phyloP scores from a whole-genome alignment of 2,888 invertebrate species.

The Gymnoscelis rufifasciata region DNA sequence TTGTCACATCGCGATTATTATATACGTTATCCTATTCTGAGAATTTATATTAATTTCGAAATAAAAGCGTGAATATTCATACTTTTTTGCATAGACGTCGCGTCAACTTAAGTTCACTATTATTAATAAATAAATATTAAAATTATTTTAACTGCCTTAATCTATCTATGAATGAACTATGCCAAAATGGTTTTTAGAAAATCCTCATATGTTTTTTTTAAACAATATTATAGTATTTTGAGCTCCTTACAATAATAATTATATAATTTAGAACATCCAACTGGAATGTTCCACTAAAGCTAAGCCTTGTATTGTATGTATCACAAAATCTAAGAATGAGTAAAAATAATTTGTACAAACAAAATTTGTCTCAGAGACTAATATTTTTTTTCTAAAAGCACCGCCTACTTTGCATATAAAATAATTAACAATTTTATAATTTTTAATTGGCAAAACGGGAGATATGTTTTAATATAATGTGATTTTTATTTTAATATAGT shows the following conservation, averaged over 20 bases:
- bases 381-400: constrained; percentile 32
- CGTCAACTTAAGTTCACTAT: too few species aligned
- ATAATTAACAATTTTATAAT: constrained; percentile 45
- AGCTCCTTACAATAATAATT: neutral
- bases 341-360: constrained; percentile 5
- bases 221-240: too few species aligned
- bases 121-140: too few species aligned
- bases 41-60: neutral
- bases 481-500: constrained; percentile 18
- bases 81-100: too few species aligned
- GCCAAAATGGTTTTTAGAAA: too few species aligned
- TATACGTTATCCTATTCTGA: constrained; percentile 32
- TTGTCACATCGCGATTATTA: constrained; percentile 55
- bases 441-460: constrained; percentile 78
- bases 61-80: too few species aligned
- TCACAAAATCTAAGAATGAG: constrained; percentile 13
- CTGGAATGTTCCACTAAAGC: neutral
- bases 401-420: constrained; percentile 40
- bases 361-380: constrained; percentile 27
- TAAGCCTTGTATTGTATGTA: constrained; percentile 5
- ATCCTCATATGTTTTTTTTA: too few species aligned
- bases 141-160: too few species aligned
- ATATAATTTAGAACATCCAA: neutral
- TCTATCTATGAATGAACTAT: too few species aligned
- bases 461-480: constrained; percentile 55